Conservation (phyloP, 2,797 vertebrate genomes). For the Discoglossus pictus region DNA sequence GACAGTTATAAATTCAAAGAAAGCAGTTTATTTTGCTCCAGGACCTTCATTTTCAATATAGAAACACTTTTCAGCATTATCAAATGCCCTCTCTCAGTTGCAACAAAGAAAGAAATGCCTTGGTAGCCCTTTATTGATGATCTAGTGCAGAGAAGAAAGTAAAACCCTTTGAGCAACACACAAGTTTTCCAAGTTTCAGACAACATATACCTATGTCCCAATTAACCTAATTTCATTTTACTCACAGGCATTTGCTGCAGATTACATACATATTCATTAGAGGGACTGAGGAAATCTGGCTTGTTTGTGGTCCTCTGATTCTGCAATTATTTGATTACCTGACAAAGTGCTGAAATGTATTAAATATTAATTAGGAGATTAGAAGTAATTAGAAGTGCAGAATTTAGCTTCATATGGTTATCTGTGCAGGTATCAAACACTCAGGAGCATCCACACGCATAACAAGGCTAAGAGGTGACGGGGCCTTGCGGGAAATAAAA, state of each 20-base stretch:
- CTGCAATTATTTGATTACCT: constrained; percentile 49
- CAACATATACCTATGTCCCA: constrained; percentile 24
- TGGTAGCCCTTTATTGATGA: constrained; percentile 6
- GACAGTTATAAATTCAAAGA: too few relatives aligned
- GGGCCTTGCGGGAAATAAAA: constrained; percentile 1
- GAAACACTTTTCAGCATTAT: too few relatives aligned
- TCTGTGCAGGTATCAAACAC: constrained; percentile 38
- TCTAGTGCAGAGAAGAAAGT: constrained; percentile 2
- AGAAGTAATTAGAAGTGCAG: constrained; percentile 45
- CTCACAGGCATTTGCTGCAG: constrained; percentile 26
- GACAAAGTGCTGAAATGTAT: constrained; percentile 38
- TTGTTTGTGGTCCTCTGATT: constrained; percentile 31
- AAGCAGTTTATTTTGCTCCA: too few relatives aligned
- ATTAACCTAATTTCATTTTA: constrained; percentile 37
- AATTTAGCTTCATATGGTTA: constrained; percentile 29
- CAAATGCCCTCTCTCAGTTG: too few relatives aligned
- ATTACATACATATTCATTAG: constrained; percentile 44
- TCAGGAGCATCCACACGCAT: constrained; percentile 21
- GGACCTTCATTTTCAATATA: too few relatives aligned
- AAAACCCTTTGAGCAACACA: constrained; percentile 3
- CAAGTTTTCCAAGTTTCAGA: not conserved
- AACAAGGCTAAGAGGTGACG: constrained; percentile 32
- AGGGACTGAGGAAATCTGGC: constrained; percentile 10
- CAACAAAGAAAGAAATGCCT: too few relatives aligned
- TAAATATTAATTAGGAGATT: constrained; percentile 52